These are phyloP conservation scores for Drosophila meridionalis DNA, from an alignment of 2,888 invertebrate species.

Conservation along the genomic window DNA sequence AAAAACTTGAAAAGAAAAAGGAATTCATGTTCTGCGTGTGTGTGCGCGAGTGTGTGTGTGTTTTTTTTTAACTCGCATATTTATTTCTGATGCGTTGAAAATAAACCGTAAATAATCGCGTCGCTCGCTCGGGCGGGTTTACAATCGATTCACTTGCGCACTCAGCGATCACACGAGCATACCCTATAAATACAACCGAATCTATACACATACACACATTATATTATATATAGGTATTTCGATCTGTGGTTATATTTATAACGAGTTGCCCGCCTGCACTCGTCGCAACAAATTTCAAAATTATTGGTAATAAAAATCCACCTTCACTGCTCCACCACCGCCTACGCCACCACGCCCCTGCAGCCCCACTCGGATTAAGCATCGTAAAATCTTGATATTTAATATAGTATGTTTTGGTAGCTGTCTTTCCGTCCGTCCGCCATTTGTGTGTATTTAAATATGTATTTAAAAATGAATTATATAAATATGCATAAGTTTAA, in stretches of 20 bases:
- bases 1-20: slow-evolving; percentile 28
- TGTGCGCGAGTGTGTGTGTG: slow-evolving; percentile 51
- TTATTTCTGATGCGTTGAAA: slow-evolving; percentile 80
- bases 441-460: slow-evolving; percentile 58
- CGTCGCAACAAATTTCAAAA: slow-evolving; percentile 76
- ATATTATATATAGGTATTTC: slow-evolving; percentile 45
- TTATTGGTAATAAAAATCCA: slow-evolving; percentile 78
- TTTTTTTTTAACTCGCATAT: slow-evolving; percentile 50
- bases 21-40: slow-evolving; percentile 54
- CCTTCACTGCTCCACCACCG: slow-evolving; percentile 52
- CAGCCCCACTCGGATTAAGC: slow-evolving; percentile 49
- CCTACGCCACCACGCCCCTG: background rate
- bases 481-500: slow-evolving; percentile 77
- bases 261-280: slow-evolving; percentile 74
- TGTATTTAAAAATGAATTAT: slow-evolving; percentile 74
- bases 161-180: slow-evolving; percentile 33
- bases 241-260: slow-evolving; percentile 77
- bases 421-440: slow-evolving; percentile 21
- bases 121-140: slow-evolving; percentile 65
- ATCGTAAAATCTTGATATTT: slow-evolving; percentile 76
- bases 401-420: slow-evolving; percentile 69
- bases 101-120: slow-evolving; percentile 81
- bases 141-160: slow-evolving; percentile 78
- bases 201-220: background rate
- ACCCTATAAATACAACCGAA: slow-evolving; percentile 18